Conservation (phyloP, 2,888 invertebrate genomes). For the Lathronympha strigana region DNA sequence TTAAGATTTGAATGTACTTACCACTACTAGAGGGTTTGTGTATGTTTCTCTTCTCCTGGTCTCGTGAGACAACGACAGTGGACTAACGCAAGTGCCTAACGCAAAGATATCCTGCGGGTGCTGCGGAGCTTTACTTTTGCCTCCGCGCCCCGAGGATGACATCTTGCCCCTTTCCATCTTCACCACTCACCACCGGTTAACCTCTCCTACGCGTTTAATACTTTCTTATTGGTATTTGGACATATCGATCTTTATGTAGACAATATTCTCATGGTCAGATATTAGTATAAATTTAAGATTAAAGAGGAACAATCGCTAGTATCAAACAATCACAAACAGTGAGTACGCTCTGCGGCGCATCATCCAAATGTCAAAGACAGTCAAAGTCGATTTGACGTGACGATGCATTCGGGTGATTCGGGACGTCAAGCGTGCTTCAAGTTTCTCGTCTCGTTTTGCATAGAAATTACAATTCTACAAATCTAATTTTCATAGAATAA, state of each 20-base stretch:
- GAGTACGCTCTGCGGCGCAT: not conserved
- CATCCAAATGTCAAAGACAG: too few relatives aligned
- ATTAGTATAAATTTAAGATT: not conserved
- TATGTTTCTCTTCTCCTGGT: slow-evolving; percentile 86
- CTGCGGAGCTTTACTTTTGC: slow-evolving; percentile 90
- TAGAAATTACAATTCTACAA: too few relatives aligned
- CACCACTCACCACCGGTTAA: slow-evolving; percentile 24
- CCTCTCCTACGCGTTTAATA: slow-evolving; percentile 11
- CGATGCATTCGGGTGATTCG: too few relatives aligned
- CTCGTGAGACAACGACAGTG: slow-evolving; percentile 83
- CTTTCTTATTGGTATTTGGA: not conserved
- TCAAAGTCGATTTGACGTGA: too few relatives aligned
- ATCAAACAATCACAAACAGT: not conserved
- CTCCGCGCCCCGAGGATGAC: slow-evolving; percentile 86
- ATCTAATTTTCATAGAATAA: too few relatives aligned
- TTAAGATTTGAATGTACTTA: too few relatives aligned
- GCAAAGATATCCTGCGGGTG: slow-evolving; percentile 93
- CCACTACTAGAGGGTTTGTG: slow-evolving; percentile 81
- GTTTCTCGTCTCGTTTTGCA: too few relatives aligned
- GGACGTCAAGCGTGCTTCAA: too few relatives aligned
- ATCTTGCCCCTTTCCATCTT: slow-evolving; percentile 90
- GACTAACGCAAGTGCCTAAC: slow-evolving; percentile 91
- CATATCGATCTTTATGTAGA: not conserved
- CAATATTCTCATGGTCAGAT: not conserved
- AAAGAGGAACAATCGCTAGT: not conserved